These are phyloP conservation scores for Ormyrus nitidulus DNA, from an alignment of 2,888 invertebrate species.

Conservation along the genomic window DNA sequence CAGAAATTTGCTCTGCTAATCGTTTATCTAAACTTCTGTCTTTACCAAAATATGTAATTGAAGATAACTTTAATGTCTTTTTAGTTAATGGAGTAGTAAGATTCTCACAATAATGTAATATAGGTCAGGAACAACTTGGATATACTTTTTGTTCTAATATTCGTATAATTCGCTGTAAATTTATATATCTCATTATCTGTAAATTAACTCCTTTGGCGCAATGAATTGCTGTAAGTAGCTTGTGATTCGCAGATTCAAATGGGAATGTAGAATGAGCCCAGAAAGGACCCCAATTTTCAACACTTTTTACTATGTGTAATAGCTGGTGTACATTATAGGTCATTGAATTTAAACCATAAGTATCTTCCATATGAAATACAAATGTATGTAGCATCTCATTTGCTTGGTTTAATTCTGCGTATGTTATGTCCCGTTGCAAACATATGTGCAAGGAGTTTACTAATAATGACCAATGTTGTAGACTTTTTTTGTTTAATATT, in stretches of 20 bases:
- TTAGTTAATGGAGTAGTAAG: background rate
- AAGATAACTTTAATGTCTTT: background rate
- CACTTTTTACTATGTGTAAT: too few species aligned
- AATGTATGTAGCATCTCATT: background rate
- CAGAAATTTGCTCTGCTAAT: background rate
- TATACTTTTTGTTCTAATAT: background rate
- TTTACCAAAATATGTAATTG: conserved; percentile 2
- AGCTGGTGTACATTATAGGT: too few species aligned
- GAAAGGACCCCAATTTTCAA: too few species aligned
- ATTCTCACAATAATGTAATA: background rate
- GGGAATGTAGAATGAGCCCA: too few species aligned
- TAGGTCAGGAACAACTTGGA: background rate
- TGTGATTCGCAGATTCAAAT: background rate
- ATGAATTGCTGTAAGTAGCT: background rate
- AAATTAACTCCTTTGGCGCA: background rate
- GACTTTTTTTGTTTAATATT: too few species aligned
- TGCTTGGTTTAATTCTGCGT: background rate
- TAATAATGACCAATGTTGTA: background rate
- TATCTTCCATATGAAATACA: background rate
- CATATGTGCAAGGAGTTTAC: background rate
- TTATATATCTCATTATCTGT: background rate
- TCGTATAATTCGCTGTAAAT: background rate
- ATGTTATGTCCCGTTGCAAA: background rate
- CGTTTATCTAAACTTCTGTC: background rate
- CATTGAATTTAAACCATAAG: background rate